Conservation (phyloP, 2,797 vertebrate species). For the Benthosema pterotum region DNA sequence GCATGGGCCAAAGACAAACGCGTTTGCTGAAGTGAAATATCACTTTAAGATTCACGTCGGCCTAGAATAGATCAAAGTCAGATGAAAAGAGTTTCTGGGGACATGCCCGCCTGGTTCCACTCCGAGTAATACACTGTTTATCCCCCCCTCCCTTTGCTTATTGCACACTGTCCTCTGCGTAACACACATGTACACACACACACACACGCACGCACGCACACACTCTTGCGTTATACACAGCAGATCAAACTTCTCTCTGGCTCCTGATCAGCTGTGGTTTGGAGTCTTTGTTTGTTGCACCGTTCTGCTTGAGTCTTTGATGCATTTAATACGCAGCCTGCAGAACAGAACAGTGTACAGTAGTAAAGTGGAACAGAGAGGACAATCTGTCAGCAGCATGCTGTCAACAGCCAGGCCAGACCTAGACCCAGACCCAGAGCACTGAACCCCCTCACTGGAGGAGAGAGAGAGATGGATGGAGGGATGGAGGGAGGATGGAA, state of each 20-base stretch:
- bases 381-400: slow-evolving; percentile 79
- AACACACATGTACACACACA: slow-evolving; percentile 8
- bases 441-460: neutral
- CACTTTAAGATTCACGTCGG: slow-evolving; percentile 56
- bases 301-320: slow-evolving; percentile 74
- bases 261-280: slow-evolving; percentile 74
- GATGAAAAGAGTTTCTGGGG: slow-evolving; percentile 73
- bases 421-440: slow-evolving; percentile 9
- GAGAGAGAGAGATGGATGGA: slow-evolving; percentile 37
- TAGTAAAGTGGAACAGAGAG: slow-evolving; percentile 71
- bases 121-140: slow-evolving; percentile 73
- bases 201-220: slow-evolving; percentile 33
- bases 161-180: slow-evolving; percentile 54
- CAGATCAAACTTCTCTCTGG: slow-evolving; percentile 72
- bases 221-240: slow-evolving; percentile 67
- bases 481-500: slow-evolving; percentile 44
- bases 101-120: slow-evolving; percentile 73
- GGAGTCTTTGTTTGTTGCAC: slow-evolving; percentile 78
- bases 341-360: slow-evolving; percentile 64
- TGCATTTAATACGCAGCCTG: slow-evolving; percentile 76
- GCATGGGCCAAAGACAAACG: slow-evolving; percentile 29
- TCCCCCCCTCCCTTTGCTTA: slow-evolving; percentile 64
- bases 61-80: slow-evolving; percentile 59
- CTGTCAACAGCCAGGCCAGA: slow-evolving; percentile 57
- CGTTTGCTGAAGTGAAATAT: slow-evolving; percentile 57